phyloP scores from a whole-genome alignment of 2,888 invertebrate species.

The Drosophila anceps region DNA sequence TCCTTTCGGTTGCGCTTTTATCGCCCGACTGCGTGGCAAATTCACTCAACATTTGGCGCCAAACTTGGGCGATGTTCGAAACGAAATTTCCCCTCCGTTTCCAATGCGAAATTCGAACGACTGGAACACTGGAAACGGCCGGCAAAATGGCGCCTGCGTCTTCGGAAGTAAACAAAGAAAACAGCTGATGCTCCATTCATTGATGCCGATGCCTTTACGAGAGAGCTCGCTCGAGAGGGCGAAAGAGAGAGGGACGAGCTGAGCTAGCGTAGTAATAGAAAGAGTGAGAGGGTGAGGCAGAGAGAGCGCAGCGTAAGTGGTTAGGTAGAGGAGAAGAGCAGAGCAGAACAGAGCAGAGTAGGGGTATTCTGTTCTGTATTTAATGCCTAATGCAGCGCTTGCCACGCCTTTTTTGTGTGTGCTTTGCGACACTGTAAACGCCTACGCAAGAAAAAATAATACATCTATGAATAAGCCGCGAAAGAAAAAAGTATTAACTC shows the following conservation, averaged over 20 bases:
- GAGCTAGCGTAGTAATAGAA: neutral
- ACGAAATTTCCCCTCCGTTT: conserved; percentile 47
- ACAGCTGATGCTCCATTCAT: conserved; percentile 55
- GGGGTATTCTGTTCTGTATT: conserved; percentile 5
- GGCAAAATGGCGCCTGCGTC: conserved; percentile 66
- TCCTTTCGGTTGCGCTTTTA: conserved; percentile 59
- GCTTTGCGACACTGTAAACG: conserved; percentile 36
- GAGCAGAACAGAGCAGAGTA: neutral
- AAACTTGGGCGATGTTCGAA: conserved; percentile 50
- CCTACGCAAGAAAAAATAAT: conserved; percentile 19
- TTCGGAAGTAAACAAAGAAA: conserved; percentile 58
- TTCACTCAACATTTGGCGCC: conserved; percentile 63
- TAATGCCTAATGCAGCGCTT: conserved; percentile 25
- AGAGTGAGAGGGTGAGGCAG: neutral
- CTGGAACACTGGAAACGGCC: conserved; percentile 57
- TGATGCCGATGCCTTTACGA: conserved; percentile 9
- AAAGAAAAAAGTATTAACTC: neutral
- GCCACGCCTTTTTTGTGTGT: conserved; percentile 60
- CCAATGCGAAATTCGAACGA: conserved; percentile 45
- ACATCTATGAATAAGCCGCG: neutral
- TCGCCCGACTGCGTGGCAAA: conserved; percentile 47
- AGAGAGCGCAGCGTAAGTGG: neutral
- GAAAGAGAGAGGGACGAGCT: neutral
- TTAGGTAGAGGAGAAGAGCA: neutral
- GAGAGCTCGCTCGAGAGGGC: neutral